Evolutionary conservation across 2,888 invertebrate genomes (phyloP), one percentile per base, ranked within the genome.

Genomic region (Drosophila basisetae): DNA sequence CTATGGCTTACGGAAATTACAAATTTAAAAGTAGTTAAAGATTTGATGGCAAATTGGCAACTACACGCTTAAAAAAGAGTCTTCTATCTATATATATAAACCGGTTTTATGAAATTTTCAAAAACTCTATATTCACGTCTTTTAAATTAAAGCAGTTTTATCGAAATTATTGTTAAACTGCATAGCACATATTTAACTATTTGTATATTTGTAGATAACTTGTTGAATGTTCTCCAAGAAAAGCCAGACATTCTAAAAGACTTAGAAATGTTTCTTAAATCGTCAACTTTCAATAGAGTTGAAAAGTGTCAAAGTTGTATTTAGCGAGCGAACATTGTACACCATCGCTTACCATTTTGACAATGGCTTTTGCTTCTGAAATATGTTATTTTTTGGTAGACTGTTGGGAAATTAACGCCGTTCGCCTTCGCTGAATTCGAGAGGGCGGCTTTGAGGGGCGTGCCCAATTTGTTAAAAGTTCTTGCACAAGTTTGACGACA

Each of bases 341-440:
- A 22, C 1, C 13, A 30, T 30, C 22, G 9, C n/a, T 41, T 10
- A 4, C 16, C 16, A 22, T 30, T 37, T 37, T 3, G 3, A 18
- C 11, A 58, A 43, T 41, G 6, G 7, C 0, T 58, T 41, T 22
- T 73, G 67, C 31, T 54, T 18, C n/a, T 39, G 9, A n/a, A 58
- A 22, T 56, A 39, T 35, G 10, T 16, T 55, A 47, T 35, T 31
- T 54, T 53, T 33, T 60, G 61, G 49, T 60, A 78, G 70, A 73
- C 72, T 62, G 73, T 83, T 79, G 69, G 55, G 77, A 85, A 90
- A 86, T 90, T 86, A 89, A 49, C 84, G 68, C 90, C 71, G 76
- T 86, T 83, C 67, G 53, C 52, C 69, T 60, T 78, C 66, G 73
- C n/a, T 83, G 76, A 80, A 72, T 70, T 56, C 61, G 18, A 16